Evolutionary conservation across 2,113 vertebrate species (phyloP).

Genomic region (Ascaphus truei): DNA sequence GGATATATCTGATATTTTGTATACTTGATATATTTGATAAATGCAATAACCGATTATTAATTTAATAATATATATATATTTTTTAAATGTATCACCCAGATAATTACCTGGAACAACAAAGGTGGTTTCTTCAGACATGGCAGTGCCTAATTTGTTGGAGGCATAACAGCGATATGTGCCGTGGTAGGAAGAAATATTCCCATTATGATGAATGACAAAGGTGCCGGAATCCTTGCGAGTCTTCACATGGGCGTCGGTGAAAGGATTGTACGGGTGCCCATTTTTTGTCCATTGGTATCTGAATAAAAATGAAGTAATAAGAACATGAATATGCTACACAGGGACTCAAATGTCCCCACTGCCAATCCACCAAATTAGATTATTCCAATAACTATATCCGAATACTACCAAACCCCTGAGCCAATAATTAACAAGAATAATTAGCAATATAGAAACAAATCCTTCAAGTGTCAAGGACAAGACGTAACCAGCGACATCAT

Average conservation of each 20-base stretch:
- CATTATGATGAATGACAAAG: conserved; percentile 81
- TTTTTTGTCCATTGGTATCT: conserved; percentile 92
- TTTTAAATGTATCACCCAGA: background rate
- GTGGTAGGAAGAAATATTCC: conserved; percentile 80
- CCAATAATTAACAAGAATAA: background rate
- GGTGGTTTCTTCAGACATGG: conserved; percentile 86
- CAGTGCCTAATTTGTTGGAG: conserved; percentile 79
- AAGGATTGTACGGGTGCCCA: conserved; percentile 77
- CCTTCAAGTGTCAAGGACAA: too few species aligned
- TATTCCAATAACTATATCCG: background rate
- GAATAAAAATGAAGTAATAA: conserved; percentile 14
- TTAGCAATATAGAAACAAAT: background rate
- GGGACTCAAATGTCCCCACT: background rate
- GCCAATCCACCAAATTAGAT: background rate
- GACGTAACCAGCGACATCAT: too few species aligned
- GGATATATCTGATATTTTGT: too few species aligned
- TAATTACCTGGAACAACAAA: conserved; percentile 85
- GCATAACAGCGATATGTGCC: conserved; percentile 88
- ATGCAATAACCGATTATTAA: too few species aligned
- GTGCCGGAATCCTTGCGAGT: conserved; percentile 77
- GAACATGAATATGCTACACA: background rate
- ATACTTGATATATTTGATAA: too few species aligned
- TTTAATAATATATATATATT: too few species aligned
- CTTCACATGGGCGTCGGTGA: conserved; percentile 73
- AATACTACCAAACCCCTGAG: background rate